phyloP scores from a whole-genome alignment of 2,113 vertebrate species.

The Lagopus muta region DNA sequence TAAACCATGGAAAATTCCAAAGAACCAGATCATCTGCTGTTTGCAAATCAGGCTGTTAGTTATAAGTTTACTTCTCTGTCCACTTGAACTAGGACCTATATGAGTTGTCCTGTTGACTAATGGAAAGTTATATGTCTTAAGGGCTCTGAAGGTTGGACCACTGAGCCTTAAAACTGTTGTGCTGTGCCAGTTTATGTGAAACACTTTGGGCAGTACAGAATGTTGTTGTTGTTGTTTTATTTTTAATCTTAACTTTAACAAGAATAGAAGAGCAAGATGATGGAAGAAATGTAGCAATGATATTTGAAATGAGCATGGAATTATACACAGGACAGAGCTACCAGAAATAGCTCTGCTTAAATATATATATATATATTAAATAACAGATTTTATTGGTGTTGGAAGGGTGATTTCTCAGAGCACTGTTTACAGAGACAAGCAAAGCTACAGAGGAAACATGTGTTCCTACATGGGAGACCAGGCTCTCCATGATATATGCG shows the following conservation, averaged over 20 bases:
- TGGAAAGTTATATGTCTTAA: constrained; percentile 20
- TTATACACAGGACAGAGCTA: constrained; percentile 25
- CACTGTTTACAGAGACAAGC: constrained; percentile 49
- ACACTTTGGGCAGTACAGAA: neutral
- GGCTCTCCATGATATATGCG: neutral
- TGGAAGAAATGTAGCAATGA: constrained; percentile 54
- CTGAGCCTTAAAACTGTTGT: neutral
- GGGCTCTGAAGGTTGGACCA: neutral
- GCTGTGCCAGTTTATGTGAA: constrained; percentile 15
- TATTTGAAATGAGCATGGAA: constrained; percentile 55
- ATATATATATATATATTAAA: neutral
- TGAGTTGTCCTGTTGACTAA: neutral
- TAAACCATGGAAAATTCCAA: constrained; percentile 12
- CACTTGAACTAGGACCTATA: neutral
- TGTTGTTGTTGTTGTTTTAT: neutral
- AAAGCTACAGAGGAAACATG: neutral
- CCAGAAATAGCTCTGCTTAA: constrained; percentile 59
- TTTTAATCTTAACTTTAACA: constrained; percentile 35
- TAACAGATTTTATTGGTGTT: constrained; percentile 68
- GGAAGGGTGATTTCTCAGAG: constrained; percentile 47
- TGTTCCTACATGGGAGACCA: neutral
- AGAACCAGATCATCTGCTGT: neutral
- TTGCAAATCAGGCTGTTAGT: neutral
- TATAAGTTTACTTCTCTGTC: neutral
- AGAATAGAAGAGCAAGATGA: constrained; percentile 16